These are phyloP conservation scores for Drosophila sp. DNA, from an alignment of 1,140 invertebrate genomes.

Conservation along the genomic window DNA sequence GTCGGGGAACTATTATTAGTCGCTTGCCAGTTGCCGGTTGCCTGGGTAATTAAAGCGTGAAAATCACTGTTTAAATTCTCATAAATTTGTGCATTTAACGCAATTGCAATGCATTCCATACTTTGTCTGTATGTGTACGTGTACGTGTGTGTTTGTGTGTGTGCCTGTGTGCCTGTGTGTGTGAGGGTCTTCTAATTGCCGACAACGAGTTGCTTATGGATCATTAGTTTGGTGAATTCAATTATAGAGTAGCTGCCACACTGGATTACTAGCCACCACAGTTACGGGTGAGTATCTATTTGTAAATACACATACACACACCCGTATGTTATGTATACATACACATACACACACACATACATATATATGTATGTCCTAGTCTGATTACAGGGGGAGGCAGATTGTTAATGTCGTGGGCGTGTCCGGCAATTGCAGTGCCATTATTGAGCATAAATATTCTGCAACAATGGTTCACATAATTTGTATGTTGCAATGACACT, in stretches of 20 bases:
- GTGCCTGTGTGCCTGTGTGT: no score
- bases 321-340: no score
- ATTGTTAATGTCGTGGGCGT: conserved; percentile 60
- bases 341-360: no score
- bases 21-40: conserved; percentile 33
- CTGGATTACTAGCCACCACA: conserved; percentile 48
- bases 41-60: conserved; percentile 83
- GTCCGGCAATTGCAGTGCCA: conserved; percentile 40
- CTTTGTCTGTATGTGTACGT: conserved; percentile 22
- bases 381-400: not conserved
- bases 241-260: conserved; percentile 64
- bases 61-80: conserved; percentile 84
- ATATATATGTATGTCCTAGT: not conserved
- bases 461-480: not conserved
- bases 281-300: conserved; percentile 55
- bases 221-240: conserved; percentile 68
- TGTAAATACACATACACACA: conserved; percentile 3
- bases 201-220: conserved; percentile 50
- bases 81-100: conserved; percentile 83
- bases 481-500: conserved; percentile 26
- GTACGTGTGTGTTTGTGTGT: conserved; percentile 12
- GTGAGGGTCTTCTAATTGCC: conserved; percentile 39
- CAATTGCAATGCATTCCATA: conserved; percentile 56
- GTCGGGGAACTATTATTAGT: conserved; percentile 71
- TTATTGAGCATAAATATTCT: conserved; percentile 12